A percentile compares a stretch with the other conserved stretches of the same genome.
Conservation (phyloP, 2,888 invertebrate genomes). For the Lasioglossum pauxillum region DNA sequence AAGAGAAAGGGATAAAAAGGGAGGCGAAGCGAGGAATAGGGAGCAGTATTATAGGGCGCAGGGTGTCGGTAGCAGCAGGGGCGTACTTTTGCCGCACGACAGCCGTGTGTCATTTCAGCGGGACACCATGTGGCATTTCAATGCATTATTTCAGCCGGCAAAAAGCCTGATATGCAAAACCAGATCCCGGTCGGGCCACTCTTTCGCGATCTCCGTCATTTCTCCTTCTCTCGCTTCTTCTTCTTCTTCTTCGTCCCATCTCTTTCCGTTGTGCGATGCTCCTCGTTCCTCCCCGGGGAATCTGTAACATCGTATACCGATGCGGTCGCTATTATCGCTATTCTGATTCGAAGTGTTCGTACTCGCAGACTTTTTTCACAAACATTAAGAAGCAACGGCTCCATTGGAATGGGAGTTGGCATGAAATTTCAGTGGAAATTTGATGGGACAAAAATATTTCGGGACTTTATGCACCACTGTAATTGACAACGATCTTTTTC, state of each 20-base stretch:
- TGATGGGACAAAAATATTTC: not conserved
- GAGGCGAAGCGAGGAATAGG: slow-evolving; percentile 18
- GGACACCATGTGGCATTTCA: slow-evolving; percentile 83
- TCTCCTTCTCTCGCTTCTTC: slow-evolving; percentile 40
- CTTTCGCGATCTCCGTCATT: slow-evolving; percentile 50
- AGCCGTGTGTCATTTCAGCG: slow-evolving; percentile 83
- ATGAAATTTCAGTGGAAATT: not conserved
- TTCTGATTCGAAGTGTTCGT: not conserved
- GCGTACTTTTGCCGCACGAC: slow-evolving; percentile 78
- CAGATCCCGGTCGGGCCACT: slow-evolving; percentile 68
- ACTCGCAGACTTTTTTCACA: not conserved
- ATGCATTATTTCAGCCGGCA: slow-evolving; percentile 83
- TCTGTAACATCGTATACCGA: not conserved
- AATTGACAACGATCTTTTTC: not conserved
- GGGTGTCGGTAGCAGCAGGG: slow-evolving; percentile 61
- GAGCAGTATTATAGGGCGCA: slow-evolving; percentile 30
- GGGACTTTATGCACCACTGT: not conserved
- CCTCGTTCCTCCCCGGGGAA: not conserved
- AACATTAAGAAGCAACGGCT: not conserved
- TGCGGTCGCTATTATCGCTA: not conserved
- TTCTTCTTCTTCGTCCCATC: slow-evolving; percentile 50
- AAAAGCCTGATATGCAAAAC: slow-evolving; percentile 83
- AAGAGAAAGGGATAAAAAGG: not conserved
- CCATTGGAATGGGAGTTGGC: not conserved
- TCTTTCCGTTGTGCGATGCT: slow-evolving; percentile 31